Base-by-base conservation (phyloP, 2,797 vertebrate species). In the Mergus octosetaceus region DNA sequence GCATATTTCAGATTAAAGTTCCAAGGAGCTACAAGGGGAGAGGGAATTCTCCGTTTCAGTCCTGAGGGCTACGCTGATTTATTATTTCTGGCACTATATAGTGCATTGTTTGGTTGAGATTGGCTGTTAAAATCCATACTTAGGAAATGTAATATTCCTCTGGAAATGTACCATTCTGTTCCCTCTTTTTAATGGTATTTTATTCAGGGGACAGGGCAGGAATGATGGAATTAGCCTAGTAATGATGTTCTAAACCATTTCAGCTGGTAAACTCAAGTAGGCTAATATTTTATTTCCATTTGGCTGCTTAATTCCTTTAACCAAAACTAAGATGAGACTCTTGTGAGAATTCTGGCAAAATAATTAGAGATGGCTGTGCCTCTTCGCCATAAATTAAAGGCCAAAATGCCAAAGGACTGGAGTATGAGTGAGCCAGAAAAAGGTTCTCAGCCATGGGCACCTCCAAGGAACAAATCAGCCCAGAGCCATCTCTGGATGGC, bases 31-130 rank as follows among this genome's bases (percentile, higher is more conserved):
- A 80, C 85, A 94, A 89, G 86, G 86, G 39, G n/a, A 94, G 49
- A 92, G 92, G 93, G 57, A 96, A 87, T 85, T 95, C 96, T 92
- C 93, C 27, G 11, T 92, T 94, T 91, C 93, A 93, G 72, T 85
- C 88, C 72, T 73, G 56, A 85, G 57, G 57, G 66, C 85, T 93
- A 41, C 15, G n/a, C 71, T 80, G 89, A 96, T 95, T 95, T 93
- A 90, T 94, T 94, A 22, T 85, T 93, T 77, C 92, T 96, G 93
- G 94, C 90, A 80, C 49, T 11, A 22, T 9, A 20, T 1, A 51
- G 16, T 25, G 79, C 72, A 87, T 95, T 94, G 95, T 96, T 96
- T 94, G 69, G 30, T 89, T 80, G 89, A 91, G 81, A 87, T 15
- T 89, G 93, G 92, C 89, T 93, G 89, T 83, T 95, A 90, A 94